Evolutionary conservation across 2,113 vertebrate genomes (phyloP).

Genomic region (Nothobranchius kuhntae): DNA sequence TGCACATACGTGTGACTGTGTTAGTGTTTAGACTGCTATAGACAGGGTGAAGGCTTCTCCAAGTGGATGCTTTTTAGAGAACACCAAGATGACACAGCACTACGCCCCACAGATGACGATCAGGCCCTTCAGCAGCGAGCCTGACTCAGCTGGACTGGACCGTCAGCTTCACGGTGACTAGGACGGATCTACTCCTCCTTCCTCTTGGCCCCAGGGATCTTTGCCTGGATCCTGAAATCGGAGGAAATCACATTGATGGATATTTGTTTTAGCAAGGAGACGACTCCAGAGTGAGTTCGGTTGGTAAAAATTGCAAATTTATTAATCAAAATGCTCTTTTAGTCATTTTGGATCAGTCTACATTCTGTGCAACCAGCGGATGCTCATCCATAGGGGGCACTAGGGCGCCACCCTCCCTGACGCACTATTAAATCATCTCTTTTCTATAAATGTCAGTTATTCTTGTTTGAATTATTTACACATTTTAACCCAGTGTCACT

Average conservation of each 20-base stretch:
- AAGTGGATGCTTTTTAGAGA: slow-evolving; percentile 79
- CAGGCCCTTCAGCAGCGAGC: slow-evolving; percentile 78
- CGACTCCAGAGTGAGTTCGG: background rate
- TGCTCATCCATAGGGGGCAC: no score
- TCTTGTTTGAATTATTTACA: no score
- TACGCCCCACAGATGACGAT: slow-evolving; percentile 76
- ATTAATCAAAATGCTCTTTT: background rate
- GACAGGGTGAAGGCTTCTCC: slow-evolving; percentile 73
- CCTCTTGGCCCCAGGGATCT: slow-evolving; percentile 97
- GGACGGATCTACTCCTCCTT: slow-evolving; percentile 87
- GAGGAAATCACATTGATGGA: slow-evolving; percentile 19
- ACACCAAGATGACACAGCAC: slow-evolving; percentile 84
- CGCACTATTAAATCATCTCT: no score
- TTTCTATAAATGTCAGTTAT: no score
- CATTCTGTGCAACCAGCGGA: no score
- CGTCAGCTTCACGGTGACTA: slow-evolving; percentile 45
- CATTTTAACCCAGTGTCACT: no score
- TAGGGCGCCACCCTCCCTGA: no score
- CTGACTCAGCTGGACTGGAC: slow-evolving; percentile 59
- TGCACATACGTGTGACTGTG: slow-evolving; percentile 67
- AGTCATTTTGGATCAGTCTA: background rate
- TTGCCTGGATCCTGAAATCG: slow-evolving; percentile 90
- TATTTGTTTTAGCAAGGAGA: background rate
- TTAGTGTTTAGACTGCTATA: slow-evolving; percentile 72
- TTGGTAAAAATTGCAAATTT: no score